Evolutionary conservation across 2,888 invertebrate species (phyloP).

Genomic region (Asteroscopus sphinx): DNA sequence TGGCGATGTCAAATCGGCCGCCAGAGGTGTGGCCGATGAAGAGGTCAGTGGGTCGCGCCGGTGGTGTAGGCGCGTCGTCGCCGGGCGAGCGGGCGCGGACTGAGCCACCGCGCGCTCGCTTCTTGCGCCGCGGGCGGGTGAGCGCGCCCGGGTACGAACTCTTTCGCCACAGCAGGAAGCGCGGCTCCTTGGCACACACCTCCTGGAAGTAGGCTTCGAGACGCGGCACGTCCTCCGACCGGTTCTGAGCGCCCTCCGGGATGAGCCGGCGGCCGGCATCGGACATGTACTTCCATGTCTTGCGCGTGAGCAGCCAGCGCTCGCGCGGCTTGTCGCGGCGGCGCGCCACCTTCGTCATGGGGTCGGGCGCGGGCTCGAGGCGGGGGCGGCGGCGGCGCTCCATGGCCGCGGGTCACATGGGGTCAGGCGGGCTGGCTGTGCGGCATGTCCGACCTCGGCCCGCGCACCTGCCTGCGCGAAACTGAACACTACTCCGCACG

Average conservation of each 20-base stretch:
- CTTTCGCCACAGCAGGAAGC: slow-evolving; percentile 95
- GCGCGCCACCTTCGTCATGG: slow-evolving; percentile 90
- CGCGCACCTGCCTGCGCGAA: slow-evolving; percentile 85
- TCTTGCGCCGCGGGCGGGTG: slow-evolving; percentile 89
- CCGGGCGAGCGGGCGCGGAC: slow-evolving; percentile 92
- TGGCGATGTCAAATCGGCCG: slow-evolving; percentile 92
- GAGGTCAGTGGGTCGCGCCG: slow-evolving; percentile 84
- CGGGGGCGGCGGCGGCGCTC: slow-evolving; percentile 80
- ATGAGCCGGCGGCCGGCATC: slow-evolving; percentile 96
- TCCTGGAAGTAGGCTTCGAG: slow-evolving; percentile 96
- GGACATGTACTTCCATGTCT: slow-evolving; percentile 98
- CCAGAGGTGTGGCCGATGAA: slow-evolving; percentile 87
- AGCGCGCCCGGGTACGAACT: slow-evolving; percentile 94
- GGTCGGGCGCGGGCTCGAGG: slow-evolving; percentile 84
- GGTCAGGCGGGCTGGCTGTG: slow-evolving; percentile 58
- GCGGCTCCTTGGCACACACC: slow-evolving; percentile 93
- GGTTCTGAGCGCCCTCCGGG: slow-evolving; percentile 94
- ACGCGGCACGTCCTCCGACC: slow-evolving; percentile 93
- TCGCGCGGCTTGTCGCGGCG: slow-evolving; percentile 92
- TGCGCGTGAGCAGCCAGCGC: slow-evolving; percentile 96
- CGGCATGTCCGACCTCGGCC: slow-evolving; percentile 72
- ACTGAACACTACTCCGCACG: slow-evolving; percentile 83
- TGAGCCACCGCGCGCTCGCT: slow-evolving; percentile 91
- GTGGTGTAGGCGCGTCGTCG: slow-evolving; percentile 89
- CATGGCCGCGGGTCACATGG: slow-evolving; percentile 78